Evolutionary conservation across 2,888 invertebrate genomes (phyloP).

Genomic region (Xiphydria camelus): DNA sequence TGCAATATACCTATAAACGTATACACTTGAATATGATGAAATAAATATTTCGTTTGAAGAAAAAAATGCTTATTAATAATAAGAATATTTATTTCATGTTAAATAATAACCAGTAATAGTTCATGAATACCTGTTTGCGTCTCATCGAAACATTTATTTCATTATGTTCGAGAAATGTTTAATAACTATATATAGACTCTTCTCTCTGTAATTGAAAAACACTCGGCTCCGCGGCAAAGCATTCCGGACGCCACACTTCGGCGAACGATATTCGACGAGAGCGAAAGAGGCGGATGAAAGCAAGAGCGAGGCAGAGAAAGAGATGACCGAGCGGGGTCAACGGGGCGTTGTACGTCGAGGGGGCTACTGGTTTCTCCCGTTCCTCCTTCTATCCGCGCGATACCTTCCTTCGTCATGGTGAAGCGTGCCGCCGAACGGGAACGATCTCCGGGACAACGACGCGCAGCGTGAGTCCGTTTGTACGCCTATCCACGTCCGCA

Average conservation of each 20-base stretch:
- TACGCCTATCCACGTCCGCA: conserved; percentile 29
- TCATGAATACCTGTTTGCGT: no score
- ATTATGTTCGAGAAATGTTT: no score
- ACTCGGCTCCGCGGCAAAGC: conserved; percentile 44
- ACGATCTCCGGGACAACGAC: no score
- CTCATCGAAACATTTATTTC: no score
- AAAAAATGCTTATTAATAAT: no score
- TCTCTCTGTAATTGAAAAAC: no score
- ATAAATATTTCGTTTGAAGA: no score
- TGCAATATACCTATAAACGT: no score
- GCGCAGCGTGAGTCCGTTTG: conserved; percentile 6
- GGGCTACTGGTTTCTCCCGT: conserved; percentile 50
- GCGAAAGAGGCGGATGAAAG: conserved; percentile 9
- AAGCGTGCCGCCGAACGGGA: background rate
- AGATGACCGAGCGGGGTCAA: conserved; percentile 45
- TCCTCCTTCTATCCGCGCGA: background rate
- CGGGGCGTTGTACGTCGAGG: conserved; percentile 46
- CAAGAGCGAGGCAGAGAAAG: conserved; percentile 24
- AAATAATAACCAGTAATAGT: no score
- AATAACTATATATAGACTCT: no score
- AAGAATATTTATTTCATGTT: no score
- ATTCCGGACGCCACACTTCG: conserved; percentile 49
- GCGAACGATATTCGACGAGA: conserved; percentile 21
- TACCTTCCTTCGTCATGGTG: background rate
- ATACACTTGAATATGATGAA: no score